Conservation (phyloP, 2,888 invertebrate genomes). For the Thalpophila matura region DNA sequence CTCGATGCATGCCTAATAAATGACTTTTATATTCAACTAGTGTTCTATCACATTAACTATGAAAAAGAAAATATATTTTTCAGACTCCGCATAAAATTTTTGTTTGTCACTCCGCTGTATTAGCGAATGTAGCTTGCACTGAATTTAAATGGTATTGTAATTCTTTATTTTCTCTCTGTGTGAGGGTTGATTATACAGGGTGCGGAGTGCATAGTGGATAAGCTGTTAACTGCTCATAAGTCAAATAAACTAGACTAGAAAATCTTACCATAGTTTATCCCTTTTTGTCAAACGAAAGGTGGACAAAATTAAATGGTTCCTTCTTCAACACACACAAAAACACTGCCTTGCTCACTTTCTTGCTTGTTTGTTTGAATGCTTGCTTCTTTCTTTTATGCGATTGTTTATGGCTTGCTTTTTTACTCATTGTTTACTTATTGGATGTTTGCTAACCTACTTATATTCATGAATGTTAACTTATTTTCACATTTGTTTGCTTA, state of each 20-base stretch:
- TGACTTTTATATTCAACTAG: constrained; percentile 65
- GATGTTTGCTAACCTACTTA: constrained; percentile 13
- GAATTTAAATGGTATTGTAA: constrained; percentile 39
- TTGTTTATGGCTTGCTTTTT: background rate
- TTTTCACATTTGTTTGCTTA: background rate
- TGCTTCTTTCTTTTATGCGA: background rate
- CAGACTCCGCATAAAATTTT: constrained; percentile 38
- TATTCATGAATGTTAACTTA: constrained; percentile 3
- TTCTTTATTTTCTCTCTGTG: constrained; percentile 29
- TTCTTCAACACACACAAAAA: constrained; percentile 17
- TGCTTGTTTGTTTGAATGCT: constrained; percentile 6
- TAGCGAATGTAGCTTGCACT: constrained; percentile 46
- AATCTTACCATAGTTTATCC: constrained; percentile 16
- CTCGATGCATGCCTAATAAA: constrained; percentile 62
- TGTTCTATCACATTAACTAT: constrained; percentile 56
- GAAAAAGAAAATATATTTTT: constrained; percentile 55
- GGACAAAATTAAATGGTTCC: constrained; percentile 3
- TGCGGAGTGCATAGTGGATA: constrained; percentile 3
- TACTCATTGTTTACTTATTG: constrained; percentile 1
- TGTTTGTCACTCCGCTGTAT: constrained; percentile 48
- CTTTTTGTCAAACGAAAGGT: constrained; percentile 10
- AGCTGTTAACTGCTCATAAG: constrained; percentile 8
- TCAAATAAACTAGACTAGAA: constrained; percentile 7
- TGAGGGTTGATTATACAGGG: constrained; percentile 17
- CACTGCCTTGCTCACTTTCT: constrained; percentile 40